Evolutionary conservation across 1,140 invertebrate species (phyloP).

Genomic region (Heliconius himera): DNA sequence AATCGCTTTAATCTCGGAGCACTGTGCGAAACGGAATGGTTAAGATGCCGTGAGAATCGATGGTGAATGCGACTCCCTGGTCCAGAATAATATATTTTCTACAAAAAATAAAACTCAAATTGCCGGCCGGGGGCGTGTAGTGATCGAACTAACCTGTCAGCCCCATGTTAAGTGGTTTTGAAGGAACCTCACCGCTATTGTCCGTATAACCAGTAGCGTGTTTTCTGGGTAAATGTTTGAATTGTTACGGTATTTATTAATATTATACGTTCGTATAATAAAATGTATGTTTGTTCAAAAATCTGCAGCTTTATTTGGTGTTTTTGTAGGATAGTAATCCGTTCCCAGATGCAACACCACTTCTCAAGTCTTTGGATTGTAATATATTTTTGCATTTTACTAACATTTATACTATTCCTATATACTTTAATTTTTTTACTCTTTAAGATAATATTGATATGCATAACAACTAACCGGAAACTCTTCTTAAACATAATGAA

Average conservation of each 20-base stretch:
- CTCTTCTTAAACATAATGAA: neutral
- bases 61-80: conserved; percentile 59
- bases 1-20: conserved; percentile 32
- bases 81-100: conserved; percentile 71
- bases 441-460: neutral
- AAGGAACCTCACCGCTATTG: conserved; percentile 73
- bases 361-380: conserved; percentile 8
- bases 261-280: conserved; percentile 57
- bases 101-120: conserved; percentile 74
- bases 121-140: conserved; percentile 71
- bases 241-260: conserved; percentile 71
- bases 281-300: conserved; percentile 60
- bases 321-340: conserved; percentile 64
- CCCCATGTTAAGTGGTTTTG: conserved; percentile 79
- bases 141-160: conserved; percentile 80
- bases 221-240: conserved; percentile 78
- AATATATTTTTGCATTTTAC: neutral
- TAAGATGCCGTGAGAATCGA: conserved; percentile 69
- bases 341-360: conserved; percentile 29
- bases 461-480: neutral
- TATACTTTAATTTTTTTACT: neutral
- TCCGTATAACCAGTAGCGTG: conserved; percentile 74
- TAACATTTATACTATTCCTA: neutral
- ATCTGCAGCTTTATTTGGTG: conserved; percentile 56
- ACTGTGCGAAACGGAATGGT: conserved; percentile 42